These are phyloP conservation scores for Carassius carassius DNA, from an alignment of 2,113 vertebrate genomes.

Conservation along the genomic window DNA sequence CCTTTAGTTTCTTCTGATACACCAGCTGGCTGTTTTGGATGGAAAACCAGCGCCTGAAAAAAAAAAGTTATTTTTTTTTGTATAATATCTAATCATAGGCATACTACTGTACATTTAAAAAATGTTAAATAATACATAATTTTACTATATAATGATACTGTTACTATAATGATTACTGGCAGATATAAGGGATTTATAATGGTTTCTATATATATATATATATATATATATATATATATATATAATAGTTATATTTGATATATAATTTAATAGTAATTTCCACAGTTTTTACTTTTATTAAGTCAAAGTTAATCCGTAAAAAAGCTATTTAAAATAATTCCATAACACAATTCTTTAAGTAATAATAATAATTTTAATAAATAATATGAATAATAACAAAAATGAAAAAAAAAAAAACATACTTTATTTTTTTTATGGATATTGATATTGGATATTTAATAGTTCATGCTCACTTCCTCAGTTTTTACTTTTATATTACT, in stretches of 20 bases:
- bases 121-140: not conserved
- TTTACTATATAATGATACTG: not conserved
- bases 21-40: slow-evolving; percentile 99
- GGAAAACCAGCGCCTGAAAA: slow-evolving; percentile 94
- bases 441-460: not conserved
- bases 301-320: no score
- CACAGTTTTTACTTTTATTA: no score
- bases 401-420: no score
- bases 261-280: no score
- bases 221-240: no score
- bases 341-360: no score
- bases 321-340: no score
- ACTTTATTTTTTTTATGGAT: not conserved
- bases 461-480: not conserved
- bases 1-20: slow-evolving; percentile 98
- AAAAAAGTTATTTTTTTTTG: slow-evolving; percentile 11
- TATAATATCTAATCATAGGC: no score
- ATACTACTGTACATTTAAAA: not conserved
- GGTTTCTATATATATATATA: not conserved
- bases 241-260: no score
- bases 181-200: not conserved
- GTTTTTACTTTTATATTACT: not conserved
- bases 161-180: no score
- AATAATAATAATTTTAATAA: no score
- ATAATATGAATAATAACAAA: no score